Conservation (phyloP, 2,888 invertebrate genomes). For the Apotomis capreana region DNA sequence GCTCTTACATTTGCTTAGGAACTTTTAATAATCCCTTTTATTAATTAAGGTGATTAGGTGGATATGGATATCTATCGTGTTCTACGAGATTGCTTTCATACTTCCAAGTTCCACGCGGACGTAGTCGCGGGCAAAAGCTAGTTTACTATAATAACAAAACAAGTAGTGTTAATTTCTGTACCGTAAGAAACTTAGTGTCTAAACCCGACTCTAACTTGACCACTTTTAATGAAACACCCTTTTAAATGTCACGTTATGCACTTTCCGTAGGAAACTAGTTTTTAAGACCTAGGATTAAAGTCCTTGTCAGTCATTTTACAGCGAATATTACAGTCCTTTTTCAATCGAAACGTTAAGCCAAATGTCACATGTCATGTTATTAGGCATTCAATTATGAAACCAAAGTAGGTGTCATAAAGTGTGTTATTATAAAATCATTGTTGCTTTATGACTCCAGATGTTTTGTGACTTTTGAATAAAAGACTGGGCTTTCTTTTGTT, state of each 20-base stretch:
- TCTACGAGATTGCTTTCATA: too few species aligned
- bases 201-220: too few species aligned
- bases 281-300: neutral
- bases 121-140: too few species aligned
- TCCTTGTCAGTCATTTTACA: neutral
- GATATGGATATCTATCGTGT: too few species aligned
- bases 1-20: too few species aligned
- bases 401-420: neutral
- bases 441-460: neutral
- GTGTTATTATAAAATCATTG: neutral
- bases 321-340: neutral
- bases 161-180: too few species aligned
- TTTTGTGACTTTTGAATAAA: slow-evolving; percentile 10
- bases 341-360: neutral
- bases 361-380: neutral
- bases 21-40: too few species aligned
- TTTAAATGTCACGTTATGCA: neutral
- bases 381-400: neutral
- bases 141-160: too few species aligned
- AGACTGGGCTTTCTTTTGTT: slow-evolving; percentile 2
- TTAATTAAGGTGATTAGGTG: too few species aligned
- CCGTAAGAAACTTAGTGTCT: too few species aligned
- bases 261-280: neutral
- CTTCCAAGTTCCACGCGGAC: too few species aligned
- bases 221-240: neutral